Conservation (phyloP, 2,113 vertebrate genomes). For the Phylloscopus trochilus region DNA sequence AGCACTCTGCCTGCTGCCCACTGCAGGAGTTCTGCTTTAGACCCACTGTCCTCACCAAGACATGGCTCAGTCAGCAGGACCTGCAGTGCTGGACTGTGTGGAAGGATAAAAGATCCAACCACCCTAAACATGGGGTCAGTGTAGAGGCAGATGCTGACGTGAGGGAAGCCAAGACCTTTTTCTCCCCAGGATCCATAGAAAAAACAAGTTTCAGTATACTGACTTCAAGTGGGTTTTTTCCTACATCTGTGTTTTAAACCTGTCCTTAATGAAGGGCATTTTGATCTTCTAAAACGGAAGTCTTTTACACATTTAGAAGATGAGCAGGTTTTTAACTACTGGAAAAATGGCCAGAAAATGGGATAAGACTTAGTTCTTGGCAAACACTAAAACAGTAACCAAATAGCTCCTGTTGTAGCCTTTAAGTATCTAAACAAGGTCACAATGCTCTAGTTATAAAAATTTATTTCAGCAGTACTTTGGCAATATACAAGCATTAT, state of each 20-base stretch:
- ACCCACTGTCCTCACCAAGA: background rate
- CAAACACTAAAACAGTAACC: background rate
- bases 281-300: background rate
- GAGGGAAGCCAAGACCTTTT: background rate
- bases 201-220: fast-evolving
- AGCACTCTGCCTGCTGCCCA: background rate
- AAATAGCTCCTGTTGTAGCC: background rate
- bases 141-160: too few species aligned
- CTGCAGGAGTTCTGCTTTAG: background rate
- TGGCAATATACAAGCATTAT: background rate
- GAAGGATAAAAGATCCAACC: too few species aligned
- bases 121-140: background rate
- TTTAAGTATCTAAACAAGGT: background rate
- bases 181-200: fast-evolving
- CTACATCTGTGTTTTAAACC: background rate
- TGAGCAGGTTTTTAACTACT: background rate
- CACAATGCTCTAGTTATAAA: background rate
- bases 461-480: background rate
- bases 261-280: background rate
- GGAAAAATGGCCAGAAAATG: background rate
- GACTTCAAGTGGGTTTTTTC: background rate
- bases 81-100: background rate
- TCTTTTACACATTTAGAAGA: background rate
- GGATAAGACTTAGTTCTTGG: background rate
- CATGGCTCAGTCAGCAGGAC: background rate